phyloP scores from a whole-genome alignment of 2,888 invertebrate species.

The Limnephilus lunatus region DNA sequence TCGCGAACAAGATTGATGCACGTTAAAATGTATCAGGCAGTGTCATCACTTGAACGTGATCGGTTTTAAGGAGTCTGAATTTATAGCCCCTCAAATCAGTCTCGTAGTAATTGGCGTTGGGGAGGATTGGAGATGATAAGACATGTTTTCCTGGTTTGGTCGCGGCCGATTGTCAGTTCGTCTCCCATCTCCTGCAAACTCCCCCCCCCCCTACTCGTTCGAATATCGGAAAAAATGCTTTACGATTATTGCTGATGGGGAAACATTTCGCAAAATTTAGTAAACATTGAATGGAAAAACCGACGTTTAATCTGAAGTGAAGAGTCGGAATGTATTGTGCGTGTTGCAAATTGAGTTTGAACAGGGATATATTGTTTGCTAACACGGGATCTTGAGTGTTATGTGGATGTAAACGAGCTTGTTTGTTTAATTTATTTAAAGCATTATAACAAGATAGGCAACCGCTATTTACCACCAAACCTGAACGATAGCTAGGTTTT shows the following conservation, averaged over 20 bases:
- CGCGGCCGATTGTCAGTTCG: constrained; percentile 50
- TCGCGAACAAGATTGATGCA: constrained; percentile 13
- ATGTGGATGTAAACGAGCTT: neutral
- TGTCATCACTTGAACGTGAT: constrained; percentile 40
- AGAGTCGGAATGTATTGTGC: neutral
- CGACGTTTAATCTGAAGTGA: neutral
- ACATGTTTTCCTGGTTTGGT: constrained; percentile 52
- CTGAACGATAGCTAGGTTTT: neutral
- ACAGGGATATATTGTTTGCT: constrained; percentile 34
- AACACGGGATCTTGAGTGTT: neutral
- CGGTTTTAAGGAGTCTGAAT: constrained; percentile 35
- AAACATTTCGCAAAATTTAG: constrained; percentile 37
- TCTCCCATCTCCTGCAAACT: constrained; percentile 12
- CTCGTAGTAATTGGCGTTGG: constrained; percentile 50
- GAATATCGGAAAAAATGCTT: constrained; percentile 16
- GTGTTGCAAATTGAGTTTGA: constrained; percentile 1
- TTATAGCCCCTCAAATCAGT: constrained; percentile 40
- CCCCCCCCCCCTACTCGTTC: neutral
- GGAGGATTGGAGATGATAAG: constrained; percentile 52
- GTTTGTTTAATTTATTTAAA: neutral
- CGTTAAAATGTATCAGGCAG: constrained; percentile 32
- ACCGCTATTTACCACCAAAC: neutral
- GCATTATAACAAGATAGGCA: neutral
- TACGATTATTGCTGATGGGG: constrained; percentile 40
- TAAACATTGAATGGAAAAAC: constrained; percentile 32